Evolutionary conservation across 1,140 invertebrate species (phyloP).

Genomic region (Anoplolepis gracilipes): DNA sequence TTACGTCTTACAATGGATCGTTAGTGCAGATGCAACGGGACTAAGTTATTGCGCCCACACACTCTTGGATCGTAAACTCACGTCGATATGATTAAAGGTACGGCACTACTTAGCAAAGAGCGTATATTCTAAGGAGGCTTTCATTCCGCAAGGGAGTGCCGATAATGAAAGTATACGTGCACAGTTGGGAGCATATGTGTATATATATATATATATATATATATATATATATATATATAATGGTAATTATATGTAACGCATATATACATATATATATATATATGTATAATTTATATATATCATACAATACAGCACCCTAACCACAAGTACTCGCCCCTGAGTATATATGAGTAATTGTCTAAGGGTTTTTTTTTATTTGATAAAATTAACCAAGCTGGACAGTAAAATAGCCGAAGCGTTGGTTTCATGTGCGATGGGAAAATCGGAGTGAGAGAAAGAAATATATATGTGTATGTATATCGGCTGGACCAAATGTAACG

Average conservation of each 20-base stretch:
- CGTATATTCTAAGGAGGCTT: slow-evolving; percentile 40
- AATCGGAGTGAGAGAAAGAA: slow-evolving; percentile 16
- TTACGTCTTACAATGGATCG: slow-evolving; percentile 35
- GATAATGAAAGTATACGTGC: slow-evolving; percentile 64
- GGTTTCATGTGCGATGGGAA: slow-evolving; percentile 41
- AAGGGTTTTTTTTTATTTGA: slow-evolving; percentile 50
- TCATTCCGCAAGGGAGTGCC: slow-evolving; percentile 38
- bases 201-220: slow-evolving; percentile 39
- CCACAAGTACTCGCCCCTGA: slow-evolving; percentile 70
- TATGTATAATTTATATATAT: slow-evolving; percentile 34
- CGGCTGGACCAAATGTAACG: slow-evolving; percentile 72
- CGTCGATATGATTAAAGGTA: slow-evolving; percentile 54
- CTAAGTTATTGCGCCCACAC: slow-evolving; percentile 35
- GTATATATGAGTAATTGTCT: slow-evolving; percentile 72
- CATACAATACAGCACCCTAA: slow-evolving; percentile 54
- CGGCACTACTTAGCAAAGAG: slow-evolving; percentile 44
- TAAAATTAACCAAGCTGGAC: slow-evolving; percentile 40
- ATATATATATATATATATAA: slow-evolving; percentile 13
- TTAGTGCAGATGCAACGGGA: slow-evolving; percentile 37
- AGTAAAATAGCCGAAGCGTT: slow-evolving; percentile 53
- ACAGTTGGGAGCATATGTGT: slow-evolving; percentile 48
- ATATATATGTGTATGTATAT: slow-evolving; percentile 30
- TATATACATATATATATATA: slow-evolving; percentile 22
- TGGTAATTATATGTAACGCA: slow-evolving; percentile 52
- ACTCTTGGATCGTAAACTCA: slow-evolving; percentile 45